Base-by-base conservation (phyloP, 2,113 vertebrate genomes). In the Xiphophorus hellerii region DNA sequence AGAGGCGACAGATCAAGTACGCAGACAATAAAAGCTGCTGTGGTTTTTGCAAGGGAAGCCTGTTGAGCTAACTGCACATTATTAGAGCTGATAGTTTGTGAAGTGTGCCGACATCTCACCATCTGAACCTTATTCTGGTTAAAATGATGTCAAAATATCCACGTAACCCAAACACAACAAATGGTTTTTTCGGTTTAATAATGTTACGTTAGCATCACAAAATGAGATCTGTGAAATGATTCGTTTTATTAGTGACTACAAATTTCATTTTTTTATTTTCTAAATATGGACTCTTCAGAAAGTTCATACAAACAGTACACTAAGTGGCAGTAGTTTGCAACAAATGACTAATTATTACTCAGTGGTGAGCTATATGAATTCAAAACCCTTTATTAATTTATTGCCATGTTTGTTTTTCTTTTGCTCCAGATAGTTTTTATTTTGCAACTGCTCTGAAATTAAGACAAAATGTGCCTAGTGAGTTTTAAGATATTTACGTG, bases 1-100 rank as follows among this genome's bases (percentile, higher is more conserved):
- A 64, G n/a, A 76, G 73, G 89, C 80, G 88, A 86, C 82, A 80
- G 85, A 90, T 90, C 87, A 87, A 88, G 76, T 66, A 73, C 9
- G 29, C 62, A 83, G 69, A 83, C 73, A 69, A 80, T 77, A 77
- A 81, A 82, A 68, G 58, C 51, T 71, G 80, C 65, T 31, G 72
- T 71, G 63, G 65, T 64, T 72, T 83, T 51, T 48, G 65, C 79
- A 74, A 29, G 13, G 82, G 27, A 28, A 28, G 44, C 51, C 60
- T 60, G 61, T 78, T 62, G 44, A 80, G 74, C 48, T 9, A 15
- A 51, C 62, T 75, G 72, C 81, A 68, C 5, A 75, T 86, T 58
- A 85, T 89, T 60, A 66, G 63, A 82, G 60, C 82, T 66, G 78
- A 85, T 80, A 62, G 54, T 69, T 84, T 70, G 37, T 76, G 12